A percentile compares a stretch with the other conserved stretches of the same genome.
phyloP scores from a whole-genome alignment of 2,888 invertebrate genomes.

The Danaus chrysippus region DNA sequence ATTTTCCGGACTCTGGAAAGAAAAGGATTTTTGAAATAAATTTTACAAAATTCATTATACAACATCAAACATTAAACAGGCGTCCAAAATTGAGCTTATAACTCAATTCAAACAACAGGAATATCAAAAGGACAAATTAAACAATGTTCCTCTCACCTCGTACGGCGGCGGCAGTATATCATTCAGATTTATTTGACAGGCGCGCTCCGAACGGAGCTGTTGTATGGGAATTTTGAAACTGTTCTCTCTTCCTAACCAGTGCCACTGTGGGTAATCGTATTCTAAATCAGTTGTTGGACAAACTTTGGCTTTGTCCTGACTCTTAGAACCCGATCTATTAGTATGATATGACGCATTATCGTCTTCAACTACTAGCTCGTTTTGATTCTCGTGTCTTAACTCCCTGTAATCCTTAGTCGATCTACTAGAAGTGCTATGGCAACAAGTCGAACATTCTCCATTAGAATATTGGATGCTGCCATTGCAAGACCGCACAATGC shows the following conservation, averaged over 20 bases:
- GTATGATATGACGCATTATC: constrained; percentile 72
- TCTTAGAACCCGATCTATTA: constrained; percentile 70
- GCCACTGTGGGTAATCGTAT: constrained; percentile 76
- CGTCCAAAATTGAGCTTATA: neutral
- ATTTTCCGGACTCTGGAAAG: constrained; percentile 69
- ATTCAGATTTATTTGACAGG: constrained; percentile 81
- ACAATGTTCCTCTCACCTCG: constrained; percentile 59
- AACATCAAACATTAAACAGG: neutral
- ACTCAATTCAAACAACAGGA: constrained; percentile 27
- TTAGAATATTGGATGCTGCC: constrained; percentile 74
- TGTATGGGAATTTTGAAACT: constrained; percentile 77
- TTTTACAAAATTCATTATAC: constrained; percentile 33
- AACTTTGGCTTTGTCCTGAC: constrained; percentile 75
- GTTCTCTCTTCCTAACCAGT: constrained; percentile 74
- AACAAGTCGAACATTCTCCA: constrained; percentile 73
- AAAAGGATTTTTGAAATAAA: constrained; percentile 35
- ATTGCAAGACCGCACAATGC: constrained; percentile 74
- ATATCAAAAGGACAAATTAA: constrained; percentile 6
- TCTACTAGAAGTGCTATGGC: constrained; percentile 73
- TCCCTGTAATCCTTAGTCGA: constrained; percentile 74
- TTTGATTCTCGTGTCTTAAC: constrained; percentile 63
- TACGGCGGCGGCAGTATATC: constrained; percentile 82
- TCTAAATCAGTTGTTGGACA: constrained; percentile 74
- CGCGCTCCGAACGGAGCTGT: constrained; percentile 70
- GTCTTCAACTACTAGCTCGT: constrained; percentile 66